Evolutionary conservation across 1,140 invertebrate species (phyloP).

Genomic region (Leptinotarsa texana): DNA sequence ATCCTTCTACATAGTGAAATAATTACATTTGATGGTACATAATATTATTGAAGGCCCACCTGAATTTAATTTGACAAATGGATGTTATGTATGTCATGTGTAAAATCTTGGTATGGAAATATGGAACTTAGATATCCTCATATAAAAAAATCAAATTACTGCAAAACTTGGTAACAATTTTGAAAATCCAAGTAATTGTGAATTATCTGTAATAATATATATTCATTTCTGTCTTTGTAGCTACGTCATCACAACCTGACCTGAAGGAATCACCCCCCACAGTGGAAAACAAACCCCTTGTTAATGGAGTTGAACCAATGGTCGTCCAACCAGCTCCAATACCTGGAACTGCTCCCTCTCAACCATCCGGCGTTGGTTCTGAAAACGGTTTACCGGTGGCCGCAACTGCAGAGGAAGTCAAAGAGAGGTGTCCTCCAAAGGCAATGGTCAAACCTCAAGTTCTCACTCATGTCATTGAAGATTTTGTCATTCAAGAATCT

Average conservation of each 20-base stretch:
- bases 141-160: neutral
- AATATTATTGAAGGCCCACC: too few relatives aligned
- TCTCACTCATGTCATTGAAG: constrained; percentile 94
- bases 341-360: constrained; percentile 49
- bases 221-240: neutral
- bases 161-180: neutral
- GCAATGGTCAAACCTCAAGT: constrained; percentile 96
- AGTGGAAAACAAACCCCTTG: constrained; percentile 31
- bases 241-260: constrained; percentile 33
- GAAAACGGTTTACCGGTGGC: constrained; percentile 53
- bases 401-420: constrained; percentile 63
- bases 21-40: too few relatives aligned
- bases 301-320: constrained; percentile 26
- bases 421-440: constrained; percentile 68
- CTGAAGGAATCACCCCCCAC: constrained; percentile 30
- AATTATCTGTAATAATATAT: neutral
- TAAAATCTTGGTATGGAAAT: neutral
- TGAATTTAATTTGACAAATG: too few relatives aligned
- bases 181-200: neutral
- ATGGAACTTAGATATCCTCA: constrained; percentile 9
- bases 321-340: constrained; percentile 48
- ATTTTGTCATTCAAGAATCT: constrained; percentile 94
- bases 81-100: neutral
- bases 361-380: constrained; percentile 43
- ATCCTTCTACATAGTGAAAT: too few relatives aligned